Evolutionary conservation across 2,888 invertebrate genomes (phyloP), one percentile per base, ranked within the genome.

Genomic region (Tachina fera): DNA sequence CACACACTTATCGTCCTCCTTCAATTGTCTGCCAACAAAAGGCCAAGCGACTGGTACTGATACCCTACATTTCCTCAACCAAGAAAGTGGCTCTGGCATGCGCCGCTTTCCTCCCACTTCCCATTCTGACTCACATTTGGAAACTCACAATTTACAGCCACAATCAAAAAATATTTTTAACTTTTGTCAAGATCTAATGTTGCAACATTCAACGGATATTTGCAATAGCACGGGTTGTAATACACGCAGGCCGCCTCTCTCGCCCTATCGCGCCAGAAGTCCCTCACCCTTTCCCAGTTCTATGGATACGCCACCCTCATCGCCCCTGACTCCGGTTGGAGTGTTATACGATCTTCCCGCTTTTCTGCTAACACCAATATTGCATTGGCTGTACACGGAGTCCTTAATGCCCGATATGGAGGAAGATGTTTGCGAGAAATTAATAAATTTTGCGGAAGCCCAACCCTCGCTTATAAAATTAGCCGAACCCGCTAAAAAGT

Each of bases 341-440:
- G 94, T 95, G 1, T 93, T 95, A 53, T 93, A 93, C 80, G 94
- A 94, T 82, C 91, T 95, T 63, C 94, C 94, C 1, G 94, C 95
- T 87, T 94, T 94, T 89, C 94, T 95, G n/a, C 89, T 95, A 56
- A 93, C 94, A 68, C 94, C 95, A 10, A 94, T 95, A 39, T 91
- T 96, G 31, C 94, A 95, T 91, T 96, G 94, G 92, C 91, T 95
- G 43, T 96, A 96, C 89, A 93, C 95, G 1, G 95, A 95, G 90
- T 95, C 95, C 88, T 91, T 96, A 88, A 95, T 95, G 47, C 91
- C 93, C 22, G 94, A 94, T 77, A 91, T 95, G 88, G 93, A 94
- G 14, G 95, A 95, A 89, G 93, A 93, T 41, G 94, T 94, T 9
- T 95, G 95, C 39, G 93, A 93, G 77, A 93, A 94, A 87, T 94